Evolutionary conservation across 2,888 invertebrate species (phyloP).

Genomic region (Troides aeacus): DNA sequence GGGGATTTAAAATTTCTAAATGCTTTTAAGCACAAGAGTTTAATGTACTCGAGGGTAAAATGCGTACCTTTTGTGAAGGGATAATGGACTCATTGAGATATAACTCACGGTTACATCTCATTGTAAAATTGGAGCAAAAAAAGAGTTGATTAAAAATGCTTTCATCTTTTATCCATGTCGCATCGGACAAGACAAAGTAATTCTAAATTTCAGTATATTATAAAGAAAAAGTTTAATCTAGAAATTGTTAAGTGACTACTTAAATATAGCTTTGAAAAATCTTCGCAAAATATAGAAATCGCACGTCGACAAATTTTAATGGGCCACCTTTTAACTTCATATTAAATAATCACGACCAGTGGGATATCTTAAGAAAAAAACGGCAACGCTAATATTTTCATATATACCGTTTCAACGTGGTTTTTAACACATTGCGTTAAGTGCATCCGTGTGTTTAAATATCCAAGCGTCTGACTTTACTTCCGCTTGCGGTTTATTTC

Average conservation of each 20-base stretch:
- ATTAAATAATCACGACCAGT: no score
- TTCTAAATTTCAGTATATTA: no score
- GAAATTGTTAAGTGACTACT: no score
- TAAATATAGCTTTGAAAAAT: no score
- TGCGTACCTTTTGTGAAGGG: conserved; percentile 16
- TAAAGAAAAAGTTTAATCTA: no score
- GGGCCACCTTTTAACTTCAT: no score
- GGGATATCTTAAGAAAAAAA: no score
- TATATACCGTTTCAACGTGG: neutral
- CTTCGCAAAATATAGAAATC: no score
- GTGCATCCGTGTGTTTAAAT: conserved; percentile 2
- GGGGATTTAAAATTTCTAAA: conserved; percentile 24
- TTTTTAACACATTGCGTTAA: conserved; percentile 9
- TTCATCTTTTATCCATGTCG: no score
- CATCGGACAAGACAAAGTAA: no score
- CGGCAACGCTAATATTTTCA: no score
- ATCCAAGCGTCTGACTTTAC: neutral
- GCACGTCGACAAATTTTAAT: no score
- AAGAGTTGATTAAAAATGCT: neutral
- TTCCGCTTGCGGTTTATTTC: neutral
- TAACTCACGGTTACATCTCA: neutral
- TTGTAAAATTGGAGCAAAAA: neutral
- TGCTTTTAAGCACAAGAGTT: conserved; percentile 18
- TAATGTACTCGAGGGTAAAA: conserved; percentile 21
- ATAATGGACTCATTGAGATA: conserved; percentile 15